phyloP scores from a whole-genome alignment of 37 sponge, comb jelly and placozoan species.

The Dysidea cf. avara region DNA sequence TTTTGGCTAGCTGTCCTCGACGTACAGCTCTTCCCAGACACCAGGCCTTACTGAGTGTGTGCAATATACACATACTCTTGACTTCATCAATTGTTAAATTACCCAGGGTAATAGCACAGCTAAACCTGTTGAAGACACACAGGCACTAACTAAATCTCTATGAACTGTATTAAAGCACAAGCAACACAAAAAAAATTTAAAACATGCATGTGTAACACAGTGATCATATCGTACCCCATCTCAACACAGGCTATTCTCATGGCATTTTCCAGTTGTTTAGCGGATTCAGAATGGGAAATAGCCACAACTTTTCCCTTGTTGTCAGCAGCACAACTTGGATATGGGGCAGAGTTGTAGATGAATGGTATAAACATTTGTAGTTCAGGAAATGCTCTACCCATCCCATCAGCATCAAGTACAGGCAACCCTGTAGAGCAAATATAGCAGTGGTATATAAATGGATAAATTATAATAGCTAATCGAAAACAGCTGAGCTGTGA shows the following conservation, averaged over 20 bases:
- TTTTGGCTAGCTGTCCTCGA: conserved; percentile 36
- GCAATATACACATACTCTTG: conserved; percentile 39
- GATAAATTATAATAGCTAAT: background rate
- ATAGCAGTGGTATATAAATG: background rate
- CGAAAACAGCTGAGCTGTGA: too few relatives aligned
- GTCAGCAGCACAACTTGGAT: conserved; percentile 56
- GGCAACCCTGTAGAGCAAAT: conserved; percentile 41
- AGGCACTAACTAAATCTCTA: too few relatives aligned
- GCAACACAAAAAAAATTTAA: too few relatives aligned
- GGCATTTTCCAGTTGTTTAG: conserved; percentile 62
- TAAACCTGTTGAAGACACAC: conserved; percentile 46
- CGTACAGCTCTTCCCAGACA: conserved; percentile 68
- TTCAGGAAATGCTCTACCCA: conserved; percentile 91
- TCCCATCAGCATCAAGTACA: conserved; percentile 84
- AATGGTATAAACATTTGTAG: conserved; percentile 84
- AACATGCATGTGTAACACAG: too few relatives aligned
- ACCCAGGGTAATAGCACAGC: conserved; percentile 48
- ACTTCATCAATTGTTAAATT: conserved; percentile 34
- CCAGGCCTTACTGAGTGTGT: conserved; percentile 65
- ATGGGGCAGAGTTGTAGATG: conserved; percentile 53
- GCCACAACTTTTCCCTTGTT: conserved; percentile 58
- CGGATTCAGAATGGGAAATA: conserved; percentile 14
- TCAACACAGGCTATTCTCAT: conserved; percentile 52
- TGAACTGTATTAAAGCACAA: too few relatives aligned
- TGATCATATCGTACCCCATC: conserved; percentile 77